phyloP scores from a whole-genome alignment of 2,888 invertebrate species.

The Hirtodrosophila duncani region DNA sequence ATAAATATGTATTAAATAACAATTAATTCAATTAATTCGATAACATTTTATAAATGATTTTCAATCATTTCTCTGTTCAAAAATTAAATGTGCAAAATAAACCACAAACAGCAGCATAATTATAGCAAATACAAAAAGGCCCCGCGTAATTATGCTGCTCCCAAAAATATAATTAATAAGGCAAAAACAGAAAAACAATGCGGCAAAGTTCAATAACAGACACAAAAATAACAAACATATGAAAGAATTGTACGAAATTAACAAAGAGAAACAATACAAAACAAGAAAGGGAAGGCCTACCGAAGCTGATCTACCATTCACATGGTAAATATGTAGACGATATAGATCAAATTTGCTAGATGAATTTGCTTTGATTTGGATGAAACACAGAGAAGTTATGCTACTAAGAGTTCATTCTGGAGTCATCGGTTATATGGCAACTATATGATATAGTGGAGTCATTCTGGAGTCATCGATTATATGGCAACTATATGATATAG shows the following conservation, averaged over 20 bases:
- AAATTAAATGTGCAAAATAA: slow-evolving; percentile 7
- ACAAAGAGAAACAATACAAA: slow-evolving; percentile 10
- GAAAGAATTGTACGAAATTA: no score
- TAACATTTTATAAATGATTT: slow-evolving; percentile 40
- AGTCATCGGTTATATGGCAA: no score
- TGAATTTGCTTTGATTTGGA: no score
- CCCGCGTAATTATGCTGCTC: slow-evolving; percentile 41
- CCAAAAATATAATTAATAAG: slow-evolving; percentile 17
- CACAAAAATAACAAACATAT: no score
- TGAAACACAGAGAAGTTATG: no score
- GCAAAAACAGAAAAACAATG: slow-evolving; percentile 24
- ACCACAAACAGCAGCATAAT: slow-evolving; percentile 55
- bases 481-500: no score
- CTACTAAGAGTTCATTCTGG: no score
- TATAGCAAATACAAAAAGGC: slow-evolving; percentile 43
- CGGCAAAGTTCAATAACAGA: slow-evolving; percentile 17
- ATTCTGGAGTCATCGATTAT: no score
- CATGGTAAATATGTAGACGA: no score
- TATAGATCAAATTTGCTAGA: no score
- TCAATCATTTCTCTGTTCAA: slow-evolving; percentile 6
- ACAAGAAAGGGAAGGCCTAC: slow-evolving; percentile 9
- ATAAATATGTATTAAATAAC: slow-evolving; percentile 35
- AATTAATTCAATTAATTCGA: slow-evolving; percentile 36
- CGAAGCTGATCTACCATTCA: no score
- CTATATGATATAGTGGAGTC: no score